Percentiles rank a stretch among this genome's conserved stretches.
phyloP scores from a whole-genome alignment of 2,113 vertebrate genomes.

The Sphaerodactylus townsendi region DNA sequence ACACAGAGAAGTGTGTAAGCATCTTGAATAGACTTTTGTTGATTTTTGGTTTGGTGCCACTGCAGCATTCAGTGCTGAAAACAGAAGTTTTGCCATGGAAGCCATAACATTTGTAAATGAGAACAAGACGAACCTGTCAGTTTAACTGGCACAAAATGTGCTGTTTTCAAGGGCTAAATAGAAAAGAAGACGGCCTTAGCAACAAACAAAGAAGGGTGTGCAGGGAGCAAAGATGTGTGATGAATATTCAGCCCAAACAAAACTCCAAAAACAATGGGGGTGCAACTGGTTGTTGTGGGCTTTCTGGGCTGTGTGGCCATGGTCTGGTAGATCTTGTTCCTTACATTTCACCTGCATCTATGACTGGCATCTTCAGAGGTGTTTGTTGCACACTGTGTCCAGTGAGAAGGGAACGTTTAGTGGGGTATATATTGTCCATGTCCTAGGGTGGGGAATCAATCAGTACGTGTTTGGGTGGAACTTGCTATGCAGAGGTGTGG shows the following conservation, averaged over 20 bases:
- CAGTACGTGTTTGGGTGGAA: too few relatives aligned
- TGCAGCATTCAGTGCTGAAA: slow-evolving; percentile 13
- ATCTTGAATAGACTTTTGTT: slow-evolving; percentile 16
- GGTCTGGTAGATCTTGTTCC: too few relatives aligned
- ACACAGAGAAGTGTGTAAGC: slow-evolving; percentile 30
- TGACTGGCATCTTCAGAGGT: too few relatives aligned
- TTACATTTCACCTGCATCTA: too few relatives aligned
- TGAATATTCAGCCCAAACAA: background rate
- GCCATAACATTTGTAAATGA: slow-evolving; percentile 65
- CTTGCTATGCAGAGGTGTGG: too few relatives aligned
- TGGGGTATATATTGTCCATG: too few relatives aligned
- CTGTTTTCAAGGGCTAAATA: slow-evolving; percentile 31
- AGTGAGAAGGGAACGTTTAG: too few relatives aligned
- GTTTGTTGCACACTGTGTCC: too few relatives aligned
- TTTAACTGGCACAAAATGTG: slow-evolving; percentile 48
- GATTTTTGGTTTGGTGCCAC: slow-evolving; percentile 53
- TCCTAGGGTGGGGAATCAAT: too few relatives aligned
- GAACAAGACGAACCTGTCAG: slow-evolving; percentile 26
- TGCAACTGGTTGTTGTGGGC: too few relatives aligned
- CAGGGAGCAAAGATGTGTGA: background rate
- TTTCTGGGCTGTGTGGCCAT: too few relatives aligned
- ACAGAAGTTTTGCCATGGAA: slow-evolving; percentile 33
- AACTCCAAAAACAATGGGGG: slow-evolving; percentile 40
- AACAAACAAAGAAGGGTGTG: slow-evolving; percentile 8
- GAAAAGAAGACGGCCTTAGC: slow-evolving; percentile 18